Percentiles rank a stretch among this genome's conserved stretches.
These are phyloP conservation scores for Festucalex cinctus DNA, from an alignment of 2,113 vertebrate genomes.

Conservation along the genomic window DNA sequence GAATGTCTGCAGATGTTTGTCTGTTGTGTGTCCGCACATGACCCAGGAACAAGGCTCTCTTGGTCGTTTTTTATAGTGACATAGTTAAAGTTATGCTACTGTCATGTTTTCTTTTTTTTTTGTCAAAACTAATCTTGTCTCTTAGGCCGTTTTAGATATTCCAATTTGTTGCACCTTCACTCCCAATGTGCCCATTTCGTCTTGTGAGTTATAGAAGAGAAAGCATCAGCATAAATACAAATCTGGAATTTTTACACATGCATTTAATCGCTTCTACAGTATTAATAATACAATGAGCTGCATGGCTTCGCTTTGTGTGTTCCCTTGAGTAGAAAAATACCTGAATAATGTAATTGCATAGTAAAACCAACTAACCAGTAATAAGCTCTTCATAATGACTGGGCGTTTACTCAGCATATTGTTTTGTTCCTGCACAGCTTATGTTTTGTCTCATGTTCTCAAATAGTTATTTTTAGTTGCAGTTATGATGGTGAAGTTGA, in stretches of 20 bases:
- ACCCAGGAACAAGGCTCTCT: neutral
- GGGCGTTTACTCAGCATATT: neutral
- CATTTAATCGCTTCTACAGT: neutral
- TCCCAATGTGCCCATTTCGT: neutral
- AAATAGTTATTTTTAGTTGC: neutral
- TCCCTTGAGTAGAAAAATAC: neutral
- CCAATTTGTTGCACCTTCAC: neutral
- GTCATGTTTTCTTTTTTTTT: no score
- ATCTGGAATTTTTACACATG: neutral
- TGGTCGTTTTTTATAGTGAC: neutral
- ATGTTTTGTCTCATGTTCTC: neutral
- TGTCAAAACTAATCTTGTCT: no score
- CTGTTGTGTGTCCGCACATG: conserved; percentile 38
- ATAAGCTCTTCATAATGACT: neutral
- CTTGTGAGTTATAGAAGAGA: neutral
- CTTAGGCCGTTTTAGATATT: neutral
- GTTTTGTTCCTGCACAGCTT: neutral
- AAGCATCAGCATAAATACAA: neutral
- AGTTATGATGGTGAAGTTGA: neutral
- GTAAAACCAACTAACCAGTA: neutral
- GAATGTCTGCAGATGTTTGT: conserved; percentile 29
- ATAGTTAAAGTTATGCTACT: no score
- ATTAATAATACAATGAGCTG: neutral
- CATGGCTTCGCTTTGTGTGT: neutral
- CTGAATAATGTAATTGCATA: neutral